Percentiles rank a stretch among this genome's conserved stretches.
Evolutionary conservation across 2,797 vertebrate species (phyloP).

Genomic region (Sebastolobus alascanus): DNA sequence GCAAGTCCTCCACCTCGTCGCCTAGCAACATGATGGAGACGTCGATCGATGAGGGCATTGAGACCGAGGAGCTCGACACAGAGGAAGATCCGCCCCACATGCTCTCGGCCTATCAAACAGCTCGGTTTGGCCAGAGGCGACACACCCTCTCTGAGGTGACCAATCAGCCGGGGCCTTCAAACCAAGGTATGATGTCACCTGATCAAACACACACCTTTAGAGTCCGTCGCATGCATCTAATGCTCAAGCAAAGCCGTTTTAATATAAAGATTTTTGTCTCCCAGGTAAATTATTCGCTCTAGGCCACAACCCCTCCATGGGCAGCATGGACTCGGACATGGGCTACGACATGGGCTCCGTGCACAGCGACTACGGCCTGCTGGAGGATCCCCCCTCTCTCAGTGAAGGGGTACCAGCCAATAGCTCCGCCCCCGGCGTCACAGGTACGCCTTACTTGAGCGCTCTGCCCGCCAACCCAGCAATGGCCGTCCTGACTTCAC

Average conservation of each 20-base stretch:
- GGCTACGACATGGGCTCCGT: conserved; percentile 93
- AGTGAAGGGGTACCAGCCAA: conserved; percentile 88
- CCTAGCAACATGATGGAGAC: conserved; percentile 99
- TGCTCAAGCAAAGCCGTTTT: background rate
- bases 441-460: conserved; percentile 87
- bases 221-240: background rate
- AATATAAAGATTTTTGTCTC: background rate
- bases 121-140: conserved; percentile 92
- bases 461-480: conserved; percentile 91
- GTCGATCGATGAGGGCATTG: conserved; percentile 96
- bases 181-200: conserved; percentile 83
- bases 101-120: conserved; percentile 91
- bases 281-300: conserved; percentile 92
- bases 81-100: conserved; percentile 92
- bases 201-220: background rate
- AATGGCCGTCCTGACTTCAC: conserved; percentile 91
- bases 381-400: conserved; percentile 89
- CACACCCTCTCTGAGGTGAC: conserved; percentile 98
- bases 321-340: conserved; percentile 92
- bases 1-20: conserved; percentile 95
- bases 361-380: conserved; percentile 91
- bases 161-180: conserved; percentile 89
- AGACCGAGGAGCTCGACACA: conserved; percentile 90
- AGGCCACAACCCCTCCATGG: conserved; percentile 92
- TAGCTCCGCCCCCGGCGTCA: conserved; percentile 79